phyloP scores from a whole-genome alignment of 37 sponge, comb jelly and placozoan genomes.

The Chondrosia reniformis region DNA sequence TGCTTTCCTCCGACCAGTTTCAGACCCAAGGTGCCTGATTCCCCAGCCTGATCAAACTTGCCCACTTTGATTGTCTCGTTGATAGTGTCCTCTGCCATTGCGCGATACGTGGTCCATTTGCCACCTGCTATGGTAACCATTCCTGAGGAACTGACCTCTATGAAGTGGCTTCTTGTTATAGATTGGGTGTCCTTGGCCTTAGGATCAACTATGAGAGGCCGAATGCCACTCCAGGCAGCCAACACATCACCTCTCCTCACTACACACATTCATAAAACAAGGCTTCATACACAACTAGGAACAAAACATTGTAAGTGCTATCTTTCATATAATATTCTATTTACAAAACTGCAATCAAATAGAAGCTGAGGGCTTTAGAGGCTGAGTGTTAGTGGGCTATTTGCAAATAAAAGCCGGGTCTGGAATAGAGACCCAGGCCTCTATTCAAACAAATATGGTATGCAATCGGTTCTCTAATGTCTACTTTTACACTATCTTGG shows the following conservation, averaged over 20 bases:
- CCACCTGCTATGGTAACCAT: constrained; percentile 99
- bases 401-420: background rate
- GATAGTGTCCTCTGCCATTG: constrained; percentile 93
- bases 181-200: constrained; percentile 87
- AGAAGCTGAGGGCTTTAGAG: background rate
- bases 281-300: too few species aligned
- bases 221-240: constrained; percentile 98
- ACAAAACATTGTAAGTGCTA: background rate
- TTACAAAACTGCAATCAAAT: background rate
- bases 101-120: constrained; percentile 98
- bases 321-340: background rate
- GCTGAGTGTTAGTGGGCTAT: background rate
- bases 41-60: constrained; percentile 38
- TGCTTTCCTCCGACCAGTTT: constrained; percentile 86
- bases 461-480: too few species aligned
- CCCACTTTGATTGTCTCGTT: constrained; percentile 60
- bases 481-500: too few species aligned
- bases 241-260: constrained; percentile 95
- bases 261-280: too few species aligned
- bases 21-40: constrained; percentile 69
- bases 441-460: too few species aligned
- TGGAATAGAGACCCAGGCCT: too few species aligned
- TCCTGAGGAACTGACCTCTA: constrained; percentile 81
- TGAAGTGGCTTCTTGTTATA: constrained; percentile 94
- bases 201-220: constrained; percentile 92